phyloP scores from a whole-genome alignment of 2,113 vertebrate genomes.

The Hyla sarda region DNA sequence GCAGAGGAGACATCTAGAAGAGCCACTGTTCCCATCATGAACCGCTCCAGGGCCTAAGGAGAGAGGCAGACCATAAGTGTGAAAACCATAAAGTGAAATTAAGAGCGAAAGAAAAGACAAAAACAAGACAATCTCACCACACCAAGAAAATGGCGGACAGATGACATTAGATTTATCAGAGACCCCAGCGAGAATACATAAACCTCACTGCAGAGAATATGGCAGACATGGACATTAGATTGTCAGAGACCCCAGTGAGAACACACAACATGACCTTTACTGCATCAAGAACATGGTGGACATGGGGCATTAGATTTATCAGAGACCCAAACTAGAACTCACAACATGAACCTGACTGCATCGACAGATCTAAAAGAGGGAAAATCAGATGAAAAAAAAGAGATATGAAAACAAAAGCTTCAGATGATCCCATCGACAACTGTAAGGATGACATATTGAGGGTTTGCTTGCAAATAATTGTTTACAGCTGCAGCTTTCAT shows the following conservation, averaged over 20 bases:
- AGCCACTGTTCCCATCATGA: conserved; percentile 55
- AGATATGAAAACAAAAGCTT: background rate
- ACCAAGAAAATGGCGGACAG: background rate
- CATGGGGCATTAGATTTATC: background rate
- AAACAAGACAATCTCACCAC: background rate
- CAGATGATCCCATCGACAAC: background rate
- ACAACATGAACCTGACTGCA: background rate
- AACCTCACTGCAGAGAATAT: background rate
- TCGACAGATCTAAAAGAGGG: background rate
- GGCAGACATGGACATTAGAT: too few relatives aligned
- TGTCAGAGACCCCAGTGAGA: too few relatives aligned
- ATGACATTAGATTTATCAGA: background rate
- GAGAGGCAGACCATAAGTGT: conserved; percentile 33
- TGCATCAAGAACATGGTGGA: background rate
- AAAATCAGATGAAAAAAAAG: background rate
- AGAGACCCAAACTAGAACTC: background rate
- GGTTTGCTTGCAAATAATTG: background rate
- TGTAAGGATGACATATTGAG: background rate
- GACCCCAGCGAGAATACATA: background rate
- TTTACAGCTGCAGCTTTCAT: background rate
- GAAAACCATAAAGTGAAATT: background rate
- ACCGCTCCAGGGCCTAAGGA: conserved; percentile 54
- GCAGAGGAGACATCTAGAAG: conserved; percentile 49
- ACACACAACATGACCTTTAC: background rate
- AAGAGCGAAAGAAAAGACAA: background rate